A percentile compares a stretch with the other conserved stretches of the same genome.
These are phyloP conservation scores for Brienomyrus brachyistius DNA, from an alignment of 2,113 vertebrate species.

Conservation along the genomic window DNA sequence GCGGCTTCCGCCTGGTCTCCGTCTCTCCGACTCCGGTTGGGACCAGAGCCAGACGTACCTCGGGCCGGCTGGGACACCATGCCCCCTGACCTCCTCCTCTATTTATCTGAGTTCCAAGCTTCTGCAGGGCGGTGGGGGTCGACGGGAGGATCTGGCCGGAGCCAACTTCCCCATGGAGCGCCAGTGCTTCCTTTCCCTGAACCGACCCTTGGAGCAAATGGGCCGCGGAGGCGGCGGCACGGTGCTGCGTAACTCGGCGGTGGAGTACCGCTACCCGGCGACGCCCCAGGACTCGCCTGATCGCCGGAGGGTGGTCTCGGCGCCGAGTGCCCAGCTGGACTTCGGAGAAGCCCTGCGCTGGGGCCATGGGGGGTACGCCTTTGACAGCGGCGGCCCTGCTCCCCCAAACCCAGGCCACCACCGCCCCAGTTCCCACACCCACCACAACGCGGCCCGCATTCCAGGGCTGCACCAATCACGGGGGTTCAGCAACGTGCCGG, in stretches of 20 bases:
- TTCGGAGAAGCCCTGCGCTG: slow-evolving; percentile 67
- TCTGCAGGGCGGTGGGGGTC: slow-evolving; percentile 52
- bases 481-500: slow-evolving; percentile 67
- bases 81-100: slow-evolving; percentile 48
- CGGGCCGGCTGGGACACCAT: slow-evolving; percentile 55
- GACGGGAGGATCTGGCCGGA: slow-evolving; percentile 46
- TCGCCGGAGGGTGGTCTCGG: slow-evolving; percentile 82
- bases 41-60: slow-evolving; percentile 83
- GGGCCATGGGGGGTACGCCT: slow-evolving; percentile 79
- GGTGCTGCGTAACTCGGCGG: slow-evolving; percentile 65
- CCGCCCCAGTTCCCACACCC: slow-evolving; percentile 45
- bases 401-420: slow-evolving; percentile 43
- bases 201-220: slow-evolving; percentile 55
- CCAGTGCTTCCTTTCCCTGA: slow-evolving; percentile 65
- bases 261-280: slow-evolving; percentile 72
- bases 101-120: slow-evolving; percentile 70
- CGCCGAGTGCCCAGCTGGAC: slow-evolving; percentile 69
- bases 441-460: slow-evolving; percentile 47
- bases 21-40: slow-evolving; percentile 74
- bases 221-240: slow-evolving; percentile 53
- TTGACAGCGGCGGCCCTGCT: slow-evolving; percentile 64
- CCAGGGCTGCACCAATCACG: slow-evolving; percentile 50
- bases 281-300: slow-evolving; percentile 81
- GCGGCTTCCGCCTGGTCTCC: slow-evolving; percentile 63
- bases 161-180: slow-evolving; percentile 47